Evolutionary conservation across 2,888 invertebrate genomes (phyloP), one percentile per base, ranked within the genome.

Genomic region (Oligia strigilis): DNA sequence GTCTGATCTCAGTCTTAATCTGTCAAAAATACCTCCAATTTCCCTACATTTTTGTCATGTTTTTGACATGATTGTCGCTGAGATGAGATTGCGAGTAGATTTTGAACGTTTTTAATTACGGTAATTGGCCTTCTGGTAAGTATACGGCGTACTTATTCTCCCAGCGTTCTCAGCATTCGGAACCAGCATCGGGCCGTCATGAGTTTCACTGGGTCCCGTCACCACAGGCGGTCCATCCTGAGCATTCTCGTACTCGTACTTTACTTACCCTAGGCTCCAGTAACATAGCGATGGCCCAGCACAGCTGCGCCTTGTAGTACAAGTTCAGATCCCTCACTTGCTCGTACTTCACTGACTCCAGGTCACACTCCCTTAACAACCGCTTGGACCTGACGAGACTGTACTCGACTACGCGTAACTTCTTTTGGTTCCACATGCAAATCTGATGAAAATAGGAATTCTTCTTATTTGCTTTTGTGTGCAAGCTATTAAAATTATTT

Each of bases 251-350:
- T n/a, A 40, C n/a, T 0, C 8, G 6, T 55, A 55, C 55, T 55
- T 17, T 36, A 66, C 83, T 46, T 86, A 96, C 96, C 92, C 93
- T 92, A 0, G 96, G 96, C 77, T 96, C 96, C 80, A 96, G 72
- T 9, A 96, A 87, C 72, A 94, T 76, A 0, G 95, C 96, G 19
- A 96, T 87, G 0, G 96, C 96, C 96, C 96, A 96, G 84, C 96
- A 95, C n/a, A 96, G 92, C 90, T 96, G 96, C 3, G 96, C 95
- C 52, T 90, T 91, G 86, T 95, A 96, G 84, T 95, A 96, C 0
- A 80, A 49, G 75, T 91, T 93, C 62, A 96, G 76, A 46, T 93
- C 83, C 6, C 88, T 83, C 4, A 96, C 90, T 40, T 91, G 85
- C 49, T 89, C 89, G 19, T 92, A 43, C 1, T 86, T 86, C 13